A percentile compares a stretch with the other conserved stretches of the same genome.
phyloP scores from a whole-genome alignment of 1,140 invertebrate genomes.

The Phocides pigmalion region DNA sequence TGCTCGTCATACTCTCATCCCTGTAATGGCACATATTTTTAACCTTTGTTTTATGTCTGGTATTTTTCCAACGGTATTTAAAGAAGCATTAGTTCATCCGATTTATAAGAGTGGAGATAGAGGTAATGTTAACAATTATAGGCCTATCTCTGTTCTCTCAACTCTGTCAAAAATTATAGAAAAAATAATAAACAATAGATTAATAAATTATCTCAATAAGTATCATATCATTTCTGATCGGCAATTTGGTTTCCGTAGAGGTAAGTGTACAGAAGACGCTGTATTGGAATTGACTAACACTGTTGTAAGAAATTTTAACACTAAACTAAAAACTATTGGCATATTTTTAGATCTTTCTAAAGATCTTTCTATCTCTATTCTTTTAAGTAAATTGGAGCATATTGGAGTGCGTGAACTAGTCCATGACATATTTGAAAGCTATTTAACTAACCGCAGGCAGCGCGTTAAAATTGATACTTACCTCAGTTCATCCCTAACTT shows the following conservation, averaged over 20 bases:
- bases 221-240: too few relatives aligned
- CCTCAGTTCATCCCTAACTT: background rate
- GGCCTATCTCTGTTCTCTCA: too few relatives aligned
- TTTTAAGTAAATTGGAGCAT: background rate
- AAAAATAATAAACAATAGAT: too few relatives aligned
- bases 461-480: background rate
- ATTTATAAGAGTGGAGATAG: too few relatives aligned
- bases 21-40: background rate
- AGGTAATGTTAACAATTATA: too few relatives aligned
- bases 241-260: too few relatives aligned
- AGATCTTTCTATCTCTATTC: background rate
- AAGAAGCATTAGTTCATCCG: too few relatives aligned
- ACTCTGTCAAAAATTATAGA: too few relatives aligned
- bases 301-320: background rate
- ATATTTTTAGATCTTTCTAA: background rate
- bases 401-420: background rate
- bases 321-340: background rate
- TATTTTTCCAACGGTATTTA: too few relatives aligned
- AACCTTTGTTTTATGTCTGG: background rate
- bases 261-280: background rate
- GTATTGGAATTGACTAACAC: background rate
- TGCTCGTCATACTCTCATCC: background rate
- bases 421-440: background rate
- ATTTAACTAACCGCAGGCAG: background rate
- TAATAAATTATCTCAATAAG: too few relatives aligned